Percentiles rank a stretch among this genome's conserved stretches.
These are phyloP conservation scores for Calliphora vomitoria DNA, from an alignment of 2,888 invertebrate species.

Conservation along the genomic window DNA sequence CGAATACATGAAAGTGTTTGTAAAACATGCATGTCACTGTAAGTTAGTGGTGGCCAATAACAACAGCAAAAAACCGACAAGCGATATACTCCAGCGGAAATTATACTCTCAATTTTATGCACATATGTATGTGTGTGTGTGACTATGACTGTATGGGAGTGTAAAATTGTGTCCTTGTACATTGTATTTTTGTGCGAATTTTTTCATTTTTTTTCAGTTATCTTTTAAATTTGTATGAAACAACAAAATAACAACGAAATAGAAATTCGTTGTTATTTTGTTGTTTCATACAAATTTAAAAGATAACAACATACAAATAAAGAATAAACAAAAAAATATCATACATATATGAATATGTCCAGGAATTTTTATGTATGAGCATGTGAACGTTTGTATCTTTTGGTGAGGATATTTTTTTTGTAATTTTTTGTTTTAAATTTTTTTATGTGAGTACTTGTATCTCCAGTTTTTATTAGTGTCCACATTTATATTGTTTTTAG, in stretches of 20 bases:
- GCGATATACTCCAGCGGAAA: slow-evolving; percentile 56
- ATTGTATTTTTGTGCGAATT: slow-evolving; percentile 3
- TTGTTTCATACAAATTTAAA: slow-evolving; percentile 33
- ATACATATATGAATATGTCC: slow-evolving; percentile 25
- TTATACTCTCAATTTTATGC: slow-evolving; percentile 47
- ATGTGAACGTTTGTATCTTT: slow-evolving; percentile 25
- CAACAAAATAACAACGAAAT: no score
- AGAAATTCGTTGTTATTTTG: slow-evolving; percentile 1
- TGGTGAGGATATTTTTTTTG: slow-evolving; percentile 12
- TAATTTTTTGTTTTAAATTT: not conserved
- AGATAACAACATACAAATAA: slow-evolving; percentile 38
- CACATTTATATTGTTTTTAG: slow-evolving; percentile 23
- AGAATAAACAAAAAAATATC: not conserved
- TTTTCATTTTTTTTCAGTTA: not conserved
- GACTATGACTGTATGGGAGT: not conserved
- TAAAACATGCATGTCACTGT: slow-evolving; percentile 17
- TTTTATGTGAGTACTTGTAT: not conserved
- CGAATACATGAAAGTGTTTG: slow-evolving; percentile 1
- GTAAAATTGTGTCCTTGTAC: slow-evolving; percentile 28
- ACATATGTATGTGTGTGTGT: not conserved
- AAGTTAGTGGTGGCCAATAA: slow-evolving; percentile 33
- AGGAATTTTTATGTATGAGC: slow-evolving; percentile 3
- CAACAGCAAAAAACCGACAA: slow-evolving; percentile 23
- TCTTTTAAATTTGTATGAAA: no score
- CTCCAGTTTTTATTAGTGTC: not conserved